A percentile compares a stretch with the other conserved stretches of the same genome.
phyloP scores from a whole-genome alignment of 64 coral and sea anemone species.

The Hydrozoanthus tunicans region DNA sequence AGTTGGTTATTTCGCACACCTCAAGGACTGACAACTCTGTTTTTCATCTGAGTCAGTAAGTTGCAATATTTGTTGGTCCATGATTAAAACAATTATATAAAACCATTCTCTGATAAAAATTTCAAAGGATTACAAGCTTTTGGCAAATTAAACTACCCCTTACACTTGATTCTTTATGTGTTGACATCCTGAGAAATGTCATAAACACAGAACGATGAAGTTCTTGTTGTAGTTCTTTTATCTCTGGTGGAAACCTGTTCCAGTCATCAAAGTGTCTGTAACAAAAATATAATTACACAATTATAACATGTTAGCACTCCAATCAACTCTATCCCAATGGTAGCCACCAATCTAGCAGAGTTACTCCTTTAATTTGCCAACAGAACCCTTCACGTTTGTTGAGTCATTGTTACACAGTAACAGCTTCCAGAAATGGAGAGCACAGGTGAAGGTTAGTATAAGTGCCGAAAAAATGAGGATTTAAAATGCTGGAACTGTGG shows the following conservation, averaged over 20 bases:
- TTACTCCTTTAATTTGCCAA: no score
- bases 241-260: slow-evolving; percentile 49
- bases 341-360: no score
- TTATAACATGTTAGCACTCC: background rate
- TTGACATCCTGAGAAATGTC: slow-evolving; percentile 93
- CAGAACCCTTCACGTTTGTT: no score
- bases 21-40: no score
- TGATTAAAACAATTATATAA: background rate
- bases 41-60: background rate
- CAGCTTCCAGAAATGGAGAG: no score
- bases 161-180: slow-evolving; percentile 90
- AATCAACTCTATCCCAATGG: background rate
- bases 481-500: no score
- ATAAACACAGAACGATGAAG: slow-evolving; percentile 86
- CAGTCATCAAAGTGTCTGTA: slow-evolving; percentile 62
- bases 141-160: background rate
- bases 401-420: no score
- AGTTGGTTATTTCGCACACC: no score
- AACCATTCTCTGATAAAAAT: no score
- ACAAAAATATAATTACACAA: background rate
- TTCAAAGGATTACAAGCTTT: no score
- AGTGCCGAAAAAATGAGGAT: no score
- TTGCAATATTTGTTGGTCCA: background rate
- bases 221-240: slow-evolving; percentile 55
- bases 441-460: no score